Conservation (phyloP, 2,113 vertebrate species). For the Notiomystis cincta region DNA sequence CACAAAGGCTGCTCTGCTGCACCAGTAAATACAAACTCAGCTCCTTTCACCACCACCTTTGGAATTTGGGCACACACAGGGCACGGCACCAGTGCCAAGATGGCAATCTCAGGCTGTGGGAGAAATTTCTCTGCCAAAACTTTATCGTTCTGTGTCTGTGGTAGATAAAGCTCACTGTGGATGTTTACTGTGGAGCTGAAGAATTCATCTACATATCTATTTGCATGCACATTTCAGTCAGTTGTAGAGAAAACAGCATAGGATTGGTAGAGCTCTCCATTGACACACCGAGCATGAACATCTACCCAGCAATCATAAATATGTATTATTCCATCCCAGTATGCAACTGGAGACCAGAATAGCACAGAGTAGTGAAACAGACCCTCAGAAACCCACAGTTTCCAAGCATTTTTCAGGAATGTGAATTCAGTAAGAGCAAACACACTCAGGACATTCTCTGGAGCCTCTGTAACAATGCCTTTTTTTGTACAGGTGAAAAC, state of each 20-base stretch:
- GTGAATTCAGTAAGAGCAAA: neutral
- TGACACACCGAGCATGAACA: conserved; percentile 51
- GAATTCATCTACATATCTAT: conserved; percentile 70
- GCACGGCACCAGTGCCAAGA: neutral
- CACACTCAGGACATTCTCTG: neutral
- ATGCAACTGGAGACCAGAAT: conserved; percentile 34
- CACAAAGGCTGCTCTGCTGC: neutral
- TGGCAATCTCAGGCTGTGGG: conserved; percentile 14
- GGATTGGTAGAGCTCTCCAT: conserved; percentile 49
- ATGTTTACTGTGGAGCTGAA: conserved; percentile 47
- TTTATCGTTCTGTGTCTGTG: conserved; percentile 14
- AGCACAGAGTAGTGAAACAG: neutral
- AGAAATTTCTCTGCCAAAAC: conserved; percentile 23
- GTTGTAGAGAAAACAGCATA: neutral
- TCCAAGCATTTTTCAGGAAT: neutral
- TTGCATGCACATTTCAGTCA: conserved; percentile 62
- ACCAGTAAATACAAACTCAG: neutral
- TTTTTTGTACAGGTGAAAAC: conserved; percentile 21
- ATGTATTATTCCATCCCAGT: conserved; percentile 60
- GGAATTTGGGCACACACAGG: neutral
- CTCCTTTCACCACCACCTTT: neutral
- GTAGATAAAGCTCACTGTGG: conserved; percentile 29
- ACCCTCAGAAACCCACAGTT: neutral
- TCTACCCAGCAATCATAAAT: conserved; percentile 60
- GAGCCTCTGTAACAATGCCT: neutral